These are phyloP conservation scores for Andrena haemorrhoa DNA, from an alignment of 2,888 invertebrate species.

Conservation along the genomic window DNA sequence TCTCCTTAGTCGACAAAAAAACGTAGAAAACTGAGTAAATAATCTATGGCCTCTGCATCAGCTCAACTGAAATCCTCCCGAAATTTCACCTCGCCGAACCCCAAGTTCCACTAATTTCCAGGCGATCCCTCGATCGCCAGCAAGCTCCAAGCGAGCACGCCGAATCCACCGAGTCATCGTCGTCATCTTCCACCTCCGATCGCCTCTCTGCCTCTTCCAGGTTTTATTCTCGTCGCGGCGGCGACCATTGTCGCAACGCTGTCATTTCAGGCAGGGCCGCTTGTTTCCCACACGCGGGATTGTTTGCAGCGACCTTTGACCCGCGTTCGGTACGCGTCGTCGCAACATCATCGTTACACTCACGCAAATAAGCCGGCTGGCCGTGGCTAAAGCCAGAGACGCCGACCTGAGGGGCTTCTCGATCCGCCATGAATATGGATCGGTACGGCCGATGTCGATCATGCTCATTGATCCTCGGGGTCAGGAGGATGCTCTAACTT, in stretches of 20 bases:
- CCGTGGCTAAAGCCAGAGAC: constrained; percentile 62
- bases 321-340: constrained; percentile 76
- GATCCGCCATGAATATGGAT: constrained; percentile 78
- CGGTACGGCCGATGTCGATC: constrained; percentile 73
- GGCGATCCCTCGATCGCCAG: too few species aligned
- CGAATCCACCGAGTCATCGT: background rate
- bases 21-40: too few species aligned
- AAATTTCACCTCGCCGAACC: too few species aligned
- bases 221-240: constrained; percentile 13
- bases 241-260: constrained; percentile 19
- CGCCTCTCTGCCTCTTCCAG: constrained; percentile 8
- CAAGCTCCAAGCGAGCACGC: background rate
- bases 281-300: constrained; percentile 83
- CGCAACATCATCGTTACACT: constrained; percentile 81
- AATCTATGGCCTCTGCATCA: too few species aligned
- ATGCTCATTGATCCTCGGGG: constrained; percentile 82
- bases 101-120: too few species aligned
- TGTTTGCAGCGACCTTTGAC: constrained; percentile 83
- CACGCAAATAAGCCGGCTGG: constrained; percentile 76
- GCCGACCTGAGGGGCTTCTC: constrained; percentile 32
- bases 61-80: too few species aligned
- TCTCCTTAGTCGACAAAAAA: too few species aligned
- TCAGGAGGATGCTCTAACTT: constrained; percentile 78
- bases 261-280: constrained; percentile 67
- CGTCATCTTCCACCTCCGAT: constrained; percentile 18